A percentile compares a stretch with the other conserved stretches of the same genome.
Evolutionary conservation across 2,113 vertebrate genomes (phyloP).

Genomic region (Lepidiolamprologus cunningtoni): DNA sequence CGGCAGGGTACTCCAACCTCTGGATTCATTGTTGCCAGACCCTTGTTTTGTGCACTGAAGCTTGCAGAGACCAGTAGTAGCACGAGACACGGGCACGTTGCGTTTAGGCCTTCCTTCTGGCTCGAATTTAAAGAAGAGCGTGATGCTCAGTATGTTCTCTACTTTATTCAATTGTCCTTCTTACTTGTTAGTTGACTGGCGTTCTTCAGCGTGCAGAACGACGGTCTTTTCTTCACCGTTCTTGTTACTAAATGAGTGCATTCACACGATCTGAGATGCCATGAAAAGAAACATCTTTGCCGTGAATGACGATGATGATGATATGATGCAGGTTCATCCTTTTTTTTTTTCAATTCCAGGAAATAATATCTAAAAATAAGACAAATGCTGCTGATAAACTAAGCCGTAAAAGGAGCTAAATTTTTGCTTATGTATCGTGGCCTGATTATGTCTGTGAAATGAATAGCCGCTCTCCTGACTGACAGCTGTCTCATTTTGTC

Average conservation of each 20-base stretch:
- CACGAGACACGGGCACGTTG: background rate
- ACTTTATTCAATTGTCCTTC: background rate
- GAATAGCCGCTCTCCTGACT: conserved; percentile 31
- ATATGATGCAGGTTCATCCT: background rate
- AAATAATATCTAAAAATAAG: conserved; percentile 1
- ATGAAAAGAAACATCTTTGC: background rate
- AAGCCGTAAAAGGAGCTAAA: background rate
- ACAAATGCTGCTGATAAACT: background rate
- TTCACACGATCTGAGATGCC: background rate
- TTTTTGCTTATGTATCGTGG: background rate
- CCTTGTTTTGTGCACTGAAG: background rate
- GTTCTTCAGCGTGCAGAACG: background rate
- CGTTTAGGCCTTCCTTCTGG: background rate
- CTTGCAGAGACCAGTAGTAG: background rate
- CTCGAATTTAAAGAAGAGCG: background rate
- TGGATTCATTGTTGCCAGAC: conserved; percentile 27
- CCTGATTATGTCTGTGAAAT: conserved; percentile 34
- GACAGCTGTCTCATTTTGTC: conserved; percentile 53
- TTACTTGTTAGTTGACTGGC: background rate
- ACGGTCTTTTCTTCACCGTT: background rate
- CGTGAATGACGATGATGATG: background rate
- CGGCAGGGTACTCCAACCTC: conserved; percentile 4
- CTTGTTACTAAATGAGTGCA: background rate
- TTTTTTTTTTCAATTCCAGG: background rate
- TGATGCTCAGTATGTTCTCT: background rate